These are phyloP conservation scores for Mus pahari DNA, from an alignment of 2,113 vertebrate species.

Conservation along the genomic window DNA sequence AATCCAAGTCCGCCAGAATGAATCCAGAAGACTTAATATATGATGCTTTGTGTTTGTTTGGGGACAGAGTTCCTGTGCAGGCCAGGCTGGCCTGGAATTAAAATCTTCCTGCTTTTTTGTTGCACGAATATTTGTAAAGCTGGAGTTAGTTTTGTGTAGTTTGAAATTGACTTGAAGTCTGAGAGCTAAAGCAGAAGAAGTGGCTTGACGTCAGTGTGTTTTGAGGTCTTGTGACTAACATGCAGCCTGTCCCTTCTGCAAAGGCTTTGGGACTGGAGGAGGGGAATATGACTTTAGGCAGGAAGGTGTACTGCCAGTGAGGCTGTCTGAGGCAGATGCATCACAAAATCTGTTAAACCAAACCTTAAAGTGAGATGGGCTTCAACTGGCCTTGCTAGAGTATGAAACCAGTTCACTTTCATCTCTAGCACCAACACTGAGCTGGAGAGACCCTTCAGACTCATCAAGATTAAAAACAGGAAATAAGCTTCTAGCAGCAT, in stretches of 20 bases:
- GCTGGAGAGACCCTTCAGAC: conserved; percentile 57
- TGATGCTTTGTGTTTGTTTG: not conserved
- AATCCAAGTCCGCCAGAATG: not conserved
- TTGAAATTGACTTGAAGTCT: conserved; percentile 14
- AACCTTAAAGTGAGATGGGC: not conserved
- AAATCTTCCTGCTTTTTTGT: not conserved
- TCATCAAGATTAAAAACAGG: conserved; percentile 73
- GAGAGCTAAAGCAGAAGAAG: not conserved
- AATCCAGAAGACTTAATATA: conserved; percentile 43
- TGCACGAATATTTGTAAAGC: not conserved
- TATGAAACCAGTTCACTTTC: conserved; percentile 52
- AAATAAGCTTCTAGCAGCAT: conserved; percentile 63
- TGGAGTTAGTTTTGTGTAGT: conserved; percentile 25
- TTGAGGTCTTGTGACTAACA: conserved; percentile 16
- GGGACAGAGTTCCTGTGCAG: not conserved
- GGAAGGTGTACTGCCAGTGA: not conserved
- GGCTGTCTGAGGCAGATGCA: not conserved
- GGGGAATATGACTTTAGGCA: not conserved
- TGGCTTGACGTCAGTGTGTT: not conserved
- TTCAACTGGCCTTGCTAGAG: not conserved
- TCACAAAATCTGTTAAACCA: conserved; percentile 13
- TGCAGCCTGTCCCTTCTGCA: not conserved
- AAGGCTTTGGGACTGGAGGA: not conserved
- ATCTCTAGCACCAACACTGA: not conserved
- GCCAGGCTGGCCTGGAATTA: not conserved